phyloP scores from a whole-genome alignment of 92 coral and sea anemone species.

The Metridium senile region DNA sequence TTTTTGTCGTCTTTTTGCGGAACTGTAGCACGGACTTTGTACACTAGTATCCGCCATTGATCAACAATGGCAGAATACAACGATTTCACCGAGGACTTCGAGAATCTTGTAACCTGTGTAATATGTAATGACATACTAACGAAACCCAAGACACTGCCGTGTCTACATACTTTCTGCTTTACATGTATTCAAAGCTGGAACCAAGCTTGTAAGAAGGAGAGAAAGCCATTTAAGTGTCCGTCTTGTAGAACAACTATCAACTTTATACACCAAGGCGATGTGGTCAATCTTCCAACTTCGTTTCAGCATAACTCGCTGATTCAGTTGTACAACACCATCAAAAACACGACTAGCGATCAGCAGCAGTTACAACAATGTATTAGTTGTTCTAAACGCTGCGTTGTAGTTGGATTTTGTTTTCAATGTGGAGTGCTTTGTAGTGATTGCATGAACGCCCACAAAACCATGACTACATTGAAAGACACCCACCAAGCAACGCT shows the following conservation, averaged over 20 bases:
- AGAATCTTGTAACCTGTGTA: neutral
- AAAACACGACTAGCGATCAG: neutral
- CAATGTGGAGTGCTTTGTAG: constrained; percentile 22
- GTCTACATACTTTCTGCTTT: constrained; percentile 22
- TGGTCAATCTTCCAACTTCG: constrained; percentile 11
- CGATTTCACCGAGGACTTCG: neutral
- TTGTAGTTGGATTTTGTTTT: constrained; percentile 7
- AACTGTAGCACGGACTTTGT: too few species aligned
- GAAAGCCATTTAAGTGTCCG: neutral
- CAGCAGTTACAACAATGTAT: neutral
- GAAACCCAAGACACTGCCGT: constrained; percentile 1
- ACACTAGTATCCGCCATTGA: too few species aligned
- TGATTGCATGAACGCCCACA: constrained; percentile 3
- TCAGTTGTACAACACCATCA: constrained; percentile 1
- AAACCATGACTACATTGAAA: neutral
- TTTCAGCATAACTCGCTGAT: constrained; percentile 5
- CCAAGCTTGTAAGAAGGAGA: neutral
- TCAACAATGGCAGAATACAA: neutral
- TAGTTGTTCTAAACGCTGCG: neutral
- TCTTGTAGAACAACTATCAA: constrained; percentile 1
- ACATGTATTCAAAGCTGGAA: neutral
- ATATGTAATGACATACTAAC: neutral
- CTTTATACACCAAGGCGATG: neutral
- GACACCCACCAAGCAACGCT: neutral
- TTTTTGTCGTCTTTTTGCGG: neutral